Base-by-base conservation (phyloP, 2,113 vertebrate genomes). In the Eubucco bourcierii region DNA sequence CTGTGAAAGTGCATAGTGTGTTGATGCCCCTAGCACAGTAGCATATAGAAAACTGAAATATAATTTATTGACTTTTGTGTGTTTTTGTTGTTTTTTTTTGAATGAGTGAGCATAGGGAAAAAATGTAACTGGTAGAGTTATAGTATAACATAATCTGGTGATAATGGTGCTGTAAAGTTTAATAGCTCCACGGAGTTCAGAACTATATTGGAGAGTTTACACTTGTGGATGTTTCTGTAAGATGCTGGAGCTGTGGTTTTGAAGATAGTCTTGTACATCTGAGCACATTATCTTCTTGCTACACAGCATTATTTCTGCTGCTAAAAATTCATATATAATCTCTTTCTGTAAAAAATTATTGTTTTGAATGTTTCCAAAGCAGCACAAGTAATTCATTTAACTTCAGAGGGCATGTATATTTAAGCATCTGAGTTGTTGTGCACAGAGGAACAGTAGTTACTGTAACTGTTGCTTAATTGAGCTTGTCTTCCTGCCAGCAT, bases 391-490 rank as follows among this genome's bases (percentile, higher is more conserved):
- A 64, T 44, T 83, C 58, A 53, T 59, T 92, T 53, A 61, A 31
- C 59, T 82, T 95, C 2, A 41, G 73, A 89, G 44, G 44, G 11
- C 19, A 13, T 9, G 24, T 34, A 41, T 61, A 15, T 63, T 37
- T 20, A 65, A 39, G 31, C 55, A 73, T 66, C 52, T 0, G 0
- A 82, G 81, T 74, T 80, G 47, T 44, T 90, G 55, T 59, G n/a
- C 4, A 1, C 34, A 71, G 61, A 86, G 33, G 9, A 92, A 63
- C 41, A 74, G 63, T 56, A 90, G 33, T 78, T 88, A 34, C 46
- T 53, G 6, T 70, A 88, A 77, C 46, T 88, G 44, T 74, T 93
- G 46, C 90, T 90, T 94, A 90, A 94, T 56, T 74, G 65, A 70
- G 64, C 34, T 91, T 94, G 82, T 86, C 37, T 87, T 83, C 27